Evolutionary conservation across 2,888 invertebrate species (phyloP).

Genomic region (Leptodirus hochenwartii): DNA sequence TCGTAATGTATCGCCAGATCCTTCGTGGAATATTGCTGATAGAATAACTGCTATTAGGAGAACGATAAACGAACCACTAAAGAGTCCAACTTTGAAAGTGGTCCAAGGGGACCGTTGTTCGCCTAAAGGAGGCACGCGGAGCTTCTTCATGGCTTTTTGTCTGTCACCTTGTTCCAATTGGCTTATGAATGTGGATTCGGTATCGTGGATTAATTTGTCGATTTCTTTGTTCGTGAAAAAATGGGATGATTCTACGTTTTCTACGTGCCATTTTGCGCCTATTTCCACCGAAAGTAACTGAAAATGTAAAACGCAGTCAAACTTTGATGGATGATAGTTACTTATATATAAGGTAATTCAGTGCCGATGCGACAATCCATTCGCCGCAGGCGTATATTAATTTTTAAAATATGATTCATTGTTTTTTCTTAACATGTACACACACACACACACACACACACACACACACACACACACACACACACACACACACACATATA

Average conservation of each 20-base stretch:
- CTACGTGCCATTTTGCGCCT: slow-evolving; percentile 63
- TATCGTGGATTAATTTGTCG: slow-evolving; percentile 63
- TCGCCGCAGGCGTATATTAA: no score
- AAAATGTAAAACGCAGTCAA: slow-evolving; percentile 13
- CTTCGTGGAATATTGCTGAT: slow-evolving; percentile 38
- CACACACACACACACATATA: no score
- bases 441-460: no score
- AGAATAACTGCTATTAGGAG: slow-evolving; percentile 52
- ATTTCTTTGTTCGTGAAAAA: slow-evolving; percentile 77
- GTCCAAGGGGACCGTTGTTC: slow-evolving; percentile 71
- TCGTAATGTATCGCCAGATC: slow-evolving; percentile 35
- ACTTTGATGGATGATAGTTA: no score
- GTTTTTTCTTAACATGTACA: no score
- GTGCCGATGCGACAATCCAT: no score
- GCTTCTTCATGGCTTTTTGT: slow-evolving; percentile 71
- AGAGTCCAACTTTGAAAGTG: slow-evolving; percentile 69
- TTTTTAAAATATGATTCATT: no score
- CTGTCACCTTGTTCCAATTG: slow-evolving; percentile 63
- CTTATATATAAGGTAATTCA: no score
- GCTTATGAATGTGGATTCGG: slow-evolving; percentile 50
- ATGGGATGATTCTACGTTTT: slow-evolving; percentile 62
- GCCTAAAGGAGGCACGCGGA: slow-evolving; percentile 70
- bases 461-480: no score
- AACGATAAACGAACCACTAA: slow-evolving; percentile 65
- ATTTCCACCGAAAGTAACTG: slow-evolving; percentile 44